Conservation (phyloP, 2,888 invertebrate genomes). For the Orchesellides sinensis region DNA sequence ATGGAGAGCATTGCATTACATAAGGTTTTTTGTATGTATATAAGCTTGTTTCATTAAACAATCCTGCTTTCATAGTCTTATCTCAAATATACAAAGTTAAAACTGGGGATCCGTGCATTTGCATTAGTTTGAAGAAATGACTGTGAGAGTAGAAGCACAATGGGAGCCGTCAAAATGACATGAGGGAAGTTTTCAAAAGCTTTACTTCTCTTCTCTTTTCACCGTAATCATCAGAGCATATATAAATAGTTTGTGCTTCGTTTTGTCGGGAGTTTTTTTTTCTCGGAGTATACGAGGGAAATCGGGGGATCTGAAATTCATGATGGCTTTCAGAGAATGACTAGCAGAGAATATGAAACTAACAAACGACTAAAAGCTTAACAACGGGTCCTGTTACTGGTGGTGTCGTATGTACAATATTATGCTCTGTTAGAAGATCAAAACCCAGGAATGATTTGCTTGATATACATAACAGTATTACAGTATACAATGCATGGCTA, state of each 20-base stretch:
- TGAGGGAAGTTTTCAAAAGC: conserved; percentile 21
- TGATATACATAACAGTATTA: no score
- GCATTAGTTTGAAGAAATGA: no score
- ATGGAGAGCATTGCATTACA: no score
- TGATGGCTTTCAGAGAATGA: conserved; percentile 70
- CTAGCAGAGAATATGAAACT: conserved; percentile 6
- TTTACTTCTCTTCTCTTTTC: conserved; percentile 34
- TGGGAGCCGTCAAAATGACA: conserved; percentile 39
- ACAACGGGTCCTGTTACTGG: not conserved
- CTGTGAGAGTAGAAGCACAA: no score
- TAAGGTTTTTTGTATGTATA: no score
- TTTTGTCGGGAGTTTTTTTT: conserved; percentile 36
- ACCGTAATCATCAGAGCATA: conserved; percentile 26
- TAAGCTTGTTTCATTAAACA: no score
- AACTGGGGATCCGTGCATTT: no score
- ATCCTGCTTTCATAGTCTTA: no score
- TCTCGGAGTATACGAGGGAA: conserved; percentile 19
- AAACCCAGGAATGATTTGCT: conserved; percentile 12
- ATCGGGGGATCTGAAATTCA: conserved; percentile 71
- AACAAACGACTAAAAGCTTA: conserved; percentile 1
- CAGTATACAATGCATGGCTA: not conserved
- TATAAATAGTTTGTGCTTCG: conserved; percentile 33
- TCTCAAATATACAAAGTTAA: no score
- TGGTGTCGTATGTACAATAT: not conserved
- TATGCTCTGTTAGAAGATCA: not conserved